Evolutionary conservation across 2,888 invertebrate genomes (phyloP).

Genomic region (Belgica antarctica): DNA sequence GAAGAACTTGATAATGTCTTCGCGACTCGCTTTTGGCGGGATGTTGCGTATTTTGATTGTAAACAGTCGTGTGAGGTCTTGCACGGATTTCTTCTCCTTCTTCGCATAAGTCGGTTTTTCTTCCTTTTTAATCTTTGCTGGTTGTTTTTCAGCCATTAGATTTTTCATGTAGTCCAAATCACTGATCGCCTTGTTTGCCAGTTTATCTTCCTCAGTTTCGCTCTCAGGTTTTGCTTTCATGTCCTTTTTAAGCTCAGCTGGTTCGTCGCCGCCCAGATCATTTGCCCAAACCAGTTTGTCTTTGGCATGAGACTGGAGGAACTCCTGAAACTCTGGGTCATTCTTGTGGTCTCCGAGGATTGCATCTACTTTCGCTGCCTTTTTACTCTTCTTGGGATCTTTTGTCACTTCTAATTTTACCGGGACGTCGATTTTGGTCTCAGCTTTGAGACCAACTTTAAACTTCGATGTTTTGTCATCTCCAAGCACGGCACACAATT

Average conservation of each 20-base stretch:
- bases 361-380: slow-evolving; percentile 58
- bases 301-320: slow-evolving; percentile 77
- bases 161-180: slow-evolving; percentile 79
- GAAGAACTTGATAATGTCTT: slow-evolving; percentile 81
- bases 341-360: slow-evolving; percentile 75
- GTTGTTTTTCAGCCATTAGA: slow-evolving; percentile 58
- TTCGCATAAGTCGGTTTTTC: slow-evolving; percentile 46
- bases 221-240: slow-evolving; percentile 51
- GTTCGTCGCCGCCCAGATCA: slow-evolving; percentile 57
- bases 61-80: slow-evolving; percentile 56
- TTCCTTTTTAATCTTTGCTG: too few species aligned
- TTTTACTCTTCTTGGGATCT: slow-evolving; percentile 48
- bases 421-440: slow-evolving; percentile 48
- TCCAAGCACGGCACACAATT: slow-evolving; percentile 68
- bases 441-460: slow-evolving; percentile 53
- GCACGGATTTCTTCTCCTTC: slow-evolving; percentile 54
- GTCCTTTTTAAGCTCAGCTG: slow-evolving; percentile 54
- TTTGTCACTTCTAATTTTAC: slow-evolving; percentile 47
- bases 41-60: slow-evolving; percentile 75
- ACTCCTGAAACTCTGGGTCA: slow-evolving; percentile 87
- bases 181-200: slow-evolving; percentile 70
- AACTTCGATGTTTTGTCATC: slow-evolving; percentile 76
- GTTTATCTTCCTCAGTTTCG: slow-evolving; percentile 55
- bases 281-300: slow-evolving; percentile 59
- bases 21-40: slow-evolving; percentile 76